Evolutionary conservation across 2,113 vertebrate genomes (phyloP).

Genomic region (Lagopus leucura): DNA sequence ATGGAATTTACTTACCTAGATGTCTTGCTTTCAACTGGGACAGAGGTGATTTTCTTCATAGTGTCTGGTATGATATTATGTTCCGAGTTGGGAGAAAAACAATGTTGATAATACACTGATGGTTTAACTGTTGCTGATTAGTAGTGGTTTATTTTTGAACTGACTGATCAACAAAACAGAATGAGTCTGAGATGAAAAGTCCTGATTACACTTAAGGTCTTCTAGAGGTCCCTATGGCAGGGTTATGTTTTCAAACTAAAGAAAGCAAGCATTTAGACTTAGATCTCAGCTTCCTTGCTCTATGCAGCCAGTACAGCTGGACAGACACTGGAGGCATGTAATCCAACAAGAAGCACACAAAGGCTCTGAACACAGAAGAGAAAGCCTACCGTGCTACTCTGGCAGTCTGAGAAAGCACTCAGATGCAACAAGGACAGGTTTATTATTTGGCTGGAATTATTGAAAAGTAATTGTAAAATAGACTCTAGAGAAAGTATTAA

Average conservation of each 20-base stretch:
- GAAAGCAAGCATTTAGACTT: neutral
- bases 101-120: too few species aligned
- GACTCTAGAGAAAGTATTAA: neutral
- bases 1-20: neutral
- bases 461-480: neutral
- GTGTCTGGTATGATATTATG: too few species aligned
- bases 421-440: neutral
- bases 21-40: too few species aligned
- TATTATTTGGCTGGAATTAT: neutral
- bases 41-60: too few species aligned
- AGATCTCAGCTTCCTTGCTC: neutral
- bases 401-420: accelerated
- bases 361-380: neutral
- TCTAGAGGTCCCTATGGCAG: neutral
- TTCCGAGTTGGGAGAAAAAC: too few species aligned
- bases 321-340: neutral
- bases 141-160: neutral
- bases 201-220: neutral
- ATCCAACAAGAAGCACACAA: accelerated
- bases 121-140: too few species aligned
- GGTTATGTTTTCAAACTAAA: neutral
- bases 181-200: neutral
- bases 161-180: neutral
- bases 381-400: neutral
- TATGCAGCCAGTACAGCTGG: neutral